Conservation (phyloP, 2,888 invertebrate species). For the Cosmia trapezina region DNA sequence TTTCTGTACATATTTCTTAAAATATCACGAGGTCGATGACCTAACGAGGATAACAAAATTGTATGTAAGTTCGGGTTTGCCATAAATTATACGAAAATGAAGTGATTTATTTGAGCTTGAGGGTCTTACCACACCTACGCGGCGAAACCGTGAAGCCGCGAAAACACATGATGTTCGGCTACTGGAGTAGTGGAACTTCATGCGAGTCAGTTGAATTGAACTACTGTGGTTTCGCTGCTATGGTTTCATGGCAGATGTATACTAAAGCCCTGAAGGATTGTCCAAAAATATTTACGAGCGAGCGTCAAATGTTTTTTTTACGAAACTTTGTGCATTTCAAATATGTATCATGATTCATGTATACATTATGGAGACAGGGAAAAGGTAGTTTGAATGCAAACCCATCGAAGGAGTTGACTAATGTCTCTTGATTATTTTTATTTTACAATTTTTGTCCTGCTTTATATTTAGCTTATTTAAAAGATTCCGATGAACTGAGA, state of each 20-base stretch:
- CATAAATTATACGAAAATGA: constrained; percentile 31
- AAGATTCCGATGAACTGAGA: too few species aligned
- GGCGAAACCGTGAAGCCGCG: too few species aligned
- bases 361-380: too few species aligned
- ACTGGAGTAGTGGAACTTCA: too few species aligned
- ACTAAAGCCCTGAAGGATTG: not conserved
- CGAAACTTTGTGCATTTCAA: not conserved
- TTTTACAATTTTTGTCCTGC: not conserved
- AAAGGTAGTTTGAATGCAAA: not conserved
- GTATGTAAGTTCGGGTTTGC: constrained; percentile 6
- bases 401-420: not conserved
- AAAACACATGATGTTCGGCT: too few species aligned
- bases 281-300: constrained; percentile 3
- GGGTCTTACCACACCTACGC: too few species aligned
- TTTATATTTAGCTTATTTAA: not conserved
- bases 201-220: too few species aligned
- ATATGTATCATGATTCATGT: not conserved
- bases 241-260: too few species aligned
- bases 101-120: constrained; percentile 45
- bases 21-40: constrained; percentile 44
- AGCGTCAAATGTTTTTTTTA: not conserved
- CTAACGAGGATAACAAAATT: constrained; percentile 51
- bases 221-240: too few species aligned
- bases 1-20: constrained; percentile 33
- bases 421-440: too few species aligned